Percentiles rank a stretch among this genome's conserved stretches.
Conservation (phyloP, 2,888 invertebrate genomes). For the Autographa pulchrina region DNA sequence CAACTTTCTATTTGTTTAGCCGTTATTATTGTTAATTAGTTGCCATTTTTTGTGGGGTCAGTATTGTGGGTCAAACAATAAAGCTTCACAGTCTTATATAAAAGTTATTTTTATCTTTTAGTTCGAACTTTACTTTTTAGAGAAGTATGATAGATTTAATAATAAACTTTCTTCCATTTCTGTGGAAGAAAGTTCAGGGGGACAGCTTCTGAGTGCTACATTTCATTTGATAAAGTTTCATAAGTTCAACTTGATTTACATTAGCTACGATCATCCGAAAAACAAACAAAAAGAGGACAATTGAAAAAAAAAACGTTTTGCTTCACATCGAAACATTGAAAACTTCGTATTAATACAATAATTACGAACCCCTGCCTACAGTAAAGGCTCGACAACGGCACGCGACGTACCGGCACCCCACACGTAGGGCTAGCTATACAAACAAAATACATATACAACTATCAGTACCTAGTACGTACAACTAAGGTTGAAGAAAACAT, state of each 20-base stretch:
- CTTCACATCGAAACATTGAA: too few relatives aligned
- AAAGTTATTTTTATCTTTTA: neutral
- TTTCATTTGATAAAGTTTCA: too few relatives aligned
- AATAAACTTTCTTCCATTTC: too few relatives aligned
- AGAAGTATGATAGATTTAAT: too few relatives aligned
- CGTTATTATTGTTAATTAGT: conserved; percentile 55
- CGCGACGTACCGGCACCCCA: conserved; percentile 54
- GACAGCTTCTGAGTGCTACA: too few relatives aligned
- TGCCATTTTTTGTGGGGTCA: conserved; percentile 44
- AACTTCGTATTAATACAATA: neutral
- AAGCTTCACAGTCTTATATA: neutral
- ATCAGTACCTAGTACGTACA: neutral
- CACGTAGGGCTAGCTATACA: conserved; percentile 33
- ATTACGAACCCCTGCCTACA: conserved; percentile 57
- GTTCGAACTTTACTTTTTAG: too few relatives aligned
- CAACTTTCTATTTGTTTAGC: conserved; percentile 74
- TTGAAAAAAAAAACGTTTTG: too few relatives aligned
- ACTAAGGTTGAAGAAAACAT: neutral
- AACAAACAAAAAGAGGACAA: too few relatives aligned
- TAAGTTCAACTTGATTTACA: too few relatives aligned
- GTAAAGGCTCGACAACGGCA: conserved; percentile 46
- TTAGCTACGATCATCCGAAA: too few relatives aligned
- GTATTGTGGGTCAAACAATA: conserved; percentile 40
- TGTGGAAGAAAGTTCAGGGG: too few relatives aligned
- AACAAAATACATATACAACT: neutral